Percentiles rank a stretch among this genome's conserved stretches.
These are phyloP conservation scores for Fistularia tabacaria DNA, from an alignment of 2,797 vertebrate species.

Conservation along the genomic window DNA sequence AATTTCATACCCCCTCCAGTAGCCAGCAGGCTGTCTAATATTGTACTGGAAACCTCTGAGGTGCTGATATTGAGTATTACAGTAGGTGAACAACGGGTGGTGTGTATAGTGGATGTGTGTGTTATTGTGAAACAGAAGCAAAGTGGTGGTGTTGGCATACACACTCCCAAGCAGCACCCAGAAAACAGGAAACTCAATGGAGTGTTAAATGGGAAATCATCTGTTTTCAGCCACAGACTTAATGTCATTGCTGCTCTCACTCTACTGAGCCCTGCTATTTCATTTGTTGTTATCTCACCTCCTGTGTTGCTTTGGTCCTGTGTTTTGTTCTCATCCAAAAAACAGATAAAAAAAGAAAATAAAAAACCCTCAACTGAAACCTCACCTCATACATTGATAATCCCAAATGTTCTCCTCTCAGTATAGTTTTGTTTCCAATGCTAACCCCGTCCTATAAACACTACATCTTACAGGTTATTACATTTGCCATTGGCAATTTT, in stretches of 20 bases:
- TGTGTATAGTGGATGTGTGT: slow-evolving; percentile 55
- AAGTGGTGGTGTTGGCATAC: slow-evolving; percentile 54
- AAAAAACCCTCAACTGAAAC: too few species aligned
- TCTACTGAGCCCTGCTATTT: slow-evolving; percentile 32
- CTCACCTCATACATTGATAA: too few species aligned
- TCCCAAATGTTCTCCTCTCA: too few species aligned
- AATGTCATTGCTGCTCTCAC: slow-evolving; percentile 75
- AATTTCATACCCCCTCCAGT: slow-evolving; percentile 16
- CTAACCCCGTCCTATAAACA: too few species aligned
- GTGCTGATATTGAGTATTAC: slow-evolving; percentile 27
- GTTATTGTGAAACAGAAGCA: slow-evolving; percentile 65
- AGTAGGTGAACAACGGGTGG: slow-evolving; percentile 69
- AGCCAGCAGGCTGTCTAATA: slow-evolving; percentile 49
- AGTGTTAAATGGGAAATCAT: slow-evolving; percentile 90
- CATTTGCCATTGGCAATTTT: too few species aligned
- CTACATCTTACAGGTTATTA: too few species aligned
- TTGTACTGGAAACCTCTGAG: slow-evolving; percentile 15
- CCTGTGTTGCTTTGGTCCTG: slow-evolving; percentile 15
- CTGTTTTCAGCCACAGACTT: slow-evolving; percentile 83
- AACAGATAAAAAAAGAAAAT: too few species aligned
- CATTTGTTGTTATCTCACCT: slow-evolving; percentile 16
- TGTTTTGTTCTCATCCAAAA: too few species aligned
- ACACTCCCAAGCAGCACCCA: slow-evolving; percentile 61
- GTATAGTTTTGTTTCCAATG: too few species aligned
- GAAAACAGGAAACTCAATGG: slow-evolving; percentile 79